Base-by-base conservation (phyloP, 2,888 invertebrate species). In the Drosophila tripunctata region DNA sequence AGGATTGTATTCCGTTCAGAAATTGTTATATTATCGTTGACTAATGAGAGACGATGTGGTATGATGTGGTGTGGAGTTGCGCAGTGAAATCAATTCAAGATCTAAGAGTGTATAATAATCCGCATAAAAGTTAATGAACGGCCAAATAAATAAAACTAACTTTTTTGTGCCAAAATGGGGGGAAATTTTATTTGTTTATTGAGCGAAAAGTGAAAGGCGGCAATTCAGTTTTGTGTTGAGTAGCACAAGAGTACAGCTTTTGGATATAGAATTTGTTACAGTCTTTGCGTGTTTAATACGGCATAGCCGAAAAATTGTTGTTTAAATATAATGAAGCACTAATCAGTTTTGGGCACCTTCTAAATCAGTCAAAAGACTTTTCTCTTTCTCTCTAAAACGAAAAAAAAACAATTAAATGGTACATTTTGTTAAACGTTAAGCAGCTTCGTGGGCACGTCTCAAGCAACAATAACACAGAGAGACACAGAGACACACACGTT, bases 221-320 rank as follows among this genome's bases (percentile, higher is more conserved):
- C 63, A 48, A 60, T 60, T 67, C 56, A 61, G 43, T 58, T 63
- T 71, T 52, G 55, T n/a, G n/a, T n/a, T n/a, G n/a, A n/a, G n/a
- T n/a, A 22, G 33, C 51, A 14, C 52, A 30, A n/a, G 27, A 17
- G 58, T 35, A 40, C 41, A 60, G 43, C 60, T 65, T 14, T 60
- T 47, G 45, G 62, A 57, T n/a, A 27, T 79, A 79, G 78, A 75
- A 85, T 85, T 83, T 85, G 83, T 72, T 82, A 82, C 83, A 85
- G 69, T 82, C 69, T 76, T 78, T 75, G 75, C 63, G 77, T 82
- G 68, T 70, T 83, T 85, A 83, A 83, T 85, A 62, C 66, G 67
- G 64, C 71, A 69, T 72, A 63, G 44, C 67, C 55, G 40, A 76
- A 54, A 54, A 58, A 44, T 27, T 44, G 12, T 58, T 72, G 75